These are phyloP conservation scores for Gymnoscopelus microlampas DNA, from an alignment of 2,797 vertebrate species.

Conservation along the genomic window DNA sequence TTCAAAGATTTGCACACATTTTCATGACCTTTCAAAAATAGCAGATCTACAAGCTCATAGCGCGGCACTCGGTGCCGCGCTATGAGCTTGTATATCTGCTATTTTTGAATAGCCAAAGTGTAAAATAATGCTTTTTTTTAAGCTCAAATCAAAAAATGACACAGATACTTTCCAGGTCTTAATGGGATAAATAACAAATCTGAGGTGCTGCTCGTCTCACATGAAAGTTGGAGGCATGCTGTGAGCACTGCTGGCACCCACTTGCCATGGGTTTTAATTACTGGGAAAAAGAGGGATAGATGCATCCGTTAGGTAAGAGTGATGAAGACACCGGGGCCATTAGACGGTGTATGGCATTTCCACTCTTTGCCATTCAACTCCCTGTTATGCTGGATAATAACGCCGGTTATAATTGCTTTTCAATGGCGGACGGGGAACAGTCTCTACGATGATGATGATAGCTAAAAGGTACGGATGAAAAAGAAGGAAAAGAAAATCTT, in stretches of 20 bases:
- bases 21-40: too few relatives aligned
- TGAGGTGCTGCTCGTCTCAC: slow-evolving; percentile 22
- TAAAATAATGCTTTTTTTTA: too few relatives aligned
- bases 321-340: slow-evolving; percentile 37
- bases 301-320: slow-evolving; percentile 37
- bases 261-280: slow-evolving; percentile 60
- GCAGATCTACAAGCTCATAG: too few relatives aligned
- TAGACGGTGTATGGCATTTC: slow-evolving; percentile 15
- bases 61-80: too few relatives aligned
- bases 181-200: not conserved
- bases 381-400: slow-evolving; percentile 47
- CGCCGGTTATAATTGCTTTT: slow-evolving; percentile 25
- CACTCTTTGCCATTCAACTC: slow-evolving; percentile 23
- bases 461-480: not conserved
- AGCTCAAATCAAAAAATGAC: too few relatives aligned
- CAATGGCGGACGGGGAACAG: not conserved
- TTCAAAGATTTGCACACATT: too few relatives aligned
- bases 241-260: slow-evolving; percentile 17
- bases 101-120: too few relatives aligned
- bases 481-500: not conserved
- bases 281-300: slow-evolving; percentile 30
- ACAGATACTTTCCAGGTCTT: too few relatives aligned
- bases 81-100: too few relatives aligned
- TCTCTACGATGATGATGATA: not conserved
- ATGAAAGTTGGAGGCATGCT: slow-evolving; percentile 52